A percentile compares a stretch with the other conserved stretches of the same genome.
These are phyloP conservation scores for Ceramica pisi DNA, from an alignment of 2,888 invertebrate species.

Conservation along the genomic window DNA sequence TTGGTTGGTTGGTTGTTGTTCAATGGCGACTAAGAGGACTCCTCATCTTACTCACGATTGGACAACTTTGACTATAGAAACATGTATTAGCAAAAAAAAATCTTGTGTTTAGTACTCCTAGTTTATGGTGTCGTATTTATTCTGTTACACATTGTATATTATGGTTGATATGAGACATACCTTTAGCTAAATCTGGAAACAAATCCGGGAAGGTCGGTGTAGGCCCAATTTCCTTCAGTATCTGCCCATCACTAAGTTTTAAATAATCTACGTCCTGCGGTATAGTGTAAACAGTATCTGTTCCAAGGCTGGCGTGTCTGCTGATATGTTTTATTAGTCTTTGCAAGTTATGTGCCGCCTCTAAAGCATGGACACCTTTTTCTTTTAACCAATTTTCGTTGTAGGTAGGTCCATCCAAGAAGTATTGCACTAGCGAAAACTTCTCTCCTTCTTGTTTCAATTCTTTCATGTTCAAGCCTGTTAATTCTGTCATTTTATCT, in stretches of 20 bases:
- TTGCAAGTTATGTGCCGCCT: constrained; percentile 78
- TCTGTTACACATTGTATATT: no score
- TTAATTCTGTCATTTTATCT: constrained; percentile 80
- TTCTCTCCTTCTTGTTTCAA: constrained; percentile 79
- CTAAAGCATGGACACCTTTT: constrained; percentile 76
- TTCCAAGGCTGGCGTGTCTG: constrained; percentile 70
- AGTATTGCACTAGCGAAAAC: constrained; percentile 79
- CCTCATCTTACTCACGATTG: no score
- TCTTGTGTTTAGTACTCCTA: no score
- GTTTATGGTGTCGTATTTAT: no score
- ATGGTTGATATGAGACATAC: constrained; percentile 22
- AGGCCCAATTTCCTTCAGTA: constrained; percentile 75
- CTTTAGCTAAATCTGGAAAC: constrained; percentile 62
- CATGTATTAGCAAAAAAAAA: no score
- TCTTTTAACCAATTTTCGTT: constrained; percentile 75
- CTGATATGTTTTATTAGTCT: constrained; percentile 77
- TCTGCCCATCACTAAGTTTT: constrained; percentile 61
- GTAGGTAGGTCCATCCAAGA: constrained; percentile 79
- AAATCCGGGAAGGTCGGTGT: constrained; percentile 69
- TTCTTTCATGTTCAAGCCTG: constrained; percentile 79
- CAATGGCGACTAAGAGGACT: no score
- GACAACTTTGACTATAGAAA: no score
- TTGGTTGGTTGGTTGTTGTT: no score
- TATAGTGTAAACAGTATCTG: constrained; percentile 55
- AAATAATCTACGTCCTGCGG: constrained; percentile 61